phyloP scores from a whole-genome alignment of 2,888 invertebrate genomes.

The Pharmacophagus antenor region DNA sequence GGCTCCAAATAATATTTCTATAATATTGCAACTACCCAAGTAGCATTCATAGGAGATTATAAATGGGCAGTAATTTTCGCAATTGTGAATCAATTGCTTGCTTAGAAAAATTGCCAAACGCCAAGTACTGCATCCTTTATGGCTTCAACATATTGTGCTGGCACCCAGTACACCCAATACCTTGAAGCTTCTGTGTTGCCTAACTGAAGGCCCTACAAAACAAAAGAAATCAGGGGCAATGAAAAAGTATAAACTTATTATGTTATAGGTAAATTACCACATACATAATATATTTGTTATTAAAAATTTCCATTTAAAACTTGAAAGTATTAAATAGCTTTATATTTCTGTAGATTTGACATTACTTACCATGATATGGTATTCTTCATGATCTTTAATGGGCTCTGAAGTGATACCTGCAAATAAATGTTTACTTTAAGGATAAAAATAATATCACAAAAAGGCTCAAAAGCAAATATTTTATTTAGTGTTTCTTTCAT shows the following conservation, averaged over 20 bases:
- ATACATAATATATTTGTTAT: no score
- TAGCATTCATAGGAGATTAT: slow-evolving; percentile 51
- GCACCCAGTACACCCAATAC: slow-evolving; percentile 97
- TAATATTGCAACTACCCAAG: slow-evolving; percentile 75
- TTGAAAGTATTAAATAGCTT: background rate
- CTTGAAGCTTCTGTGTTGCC: slow-evolving; percentile 95
- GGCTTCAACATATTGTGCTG: slow-evolving; percentile 93
- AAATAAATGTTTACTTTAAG: slow-evolving; percentile 17
- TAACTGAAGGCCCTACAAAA: slow-evolving; percentile 88
- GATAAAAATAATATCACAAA: background rate
- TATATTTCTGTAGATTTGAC: background rate
- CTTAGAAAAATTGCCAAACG: slow-evolving; percentile 90
- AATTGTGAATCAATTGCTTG: slow-evolving; percentile 46
- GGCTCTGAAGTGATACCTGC: slow-evolving; percentile 85
- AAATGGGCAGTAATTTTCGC: slow-evolving; percentile 28
- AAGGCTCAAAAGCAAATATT: background rate
- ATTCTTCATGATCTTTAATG: slow-evolving; percentile 93
- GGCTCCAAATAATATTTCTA: slow-evolving; percentile 39
- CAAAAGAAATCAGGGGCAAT: slow-evolving; percentile 27
- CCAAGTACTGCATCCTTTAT: slow-evolving; percentile 95
- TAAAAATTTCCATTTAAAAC: no score
- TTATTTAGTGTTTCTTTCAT: background rate
- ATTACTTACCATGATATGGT: slow-evolving; percentile 90
- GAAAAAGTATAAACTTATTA: slow-evolving; percentile 19
- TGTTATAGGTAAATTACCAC: no score